Conservation (phyloP, 2,797 vertebrate species). For the Protonibea diacanthus region DNA sequence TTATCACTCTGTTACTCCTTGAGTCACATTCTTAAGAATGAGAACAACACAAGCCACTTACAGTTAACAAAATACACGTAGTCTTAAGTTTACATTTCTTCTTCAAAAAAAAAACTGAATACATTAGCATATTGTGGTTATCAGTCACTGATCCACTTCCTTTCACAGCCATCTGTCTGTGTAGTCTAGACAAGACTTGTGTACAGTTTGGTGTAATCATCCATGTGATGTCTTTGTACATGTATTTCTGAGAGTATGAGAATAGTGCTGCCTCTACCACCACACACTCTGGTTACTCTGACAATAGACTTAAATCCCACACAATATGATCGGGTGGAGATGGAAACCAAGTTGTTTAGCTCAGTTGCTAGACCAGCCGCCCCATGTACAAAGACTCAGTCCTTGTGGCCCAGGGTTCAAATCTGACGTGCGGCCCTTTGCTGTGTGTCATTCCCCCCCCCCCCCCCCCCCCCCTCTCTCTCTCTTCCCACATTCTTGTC, state of each 20-base stretch:
- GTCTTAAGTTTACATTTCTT: neutral
- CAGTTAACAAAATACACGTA: neutral
- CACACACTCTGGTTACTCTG: conserved; percentile 49
- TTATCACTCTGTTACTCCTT: neutral
- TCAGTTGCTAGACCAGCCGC: too few species aligned
- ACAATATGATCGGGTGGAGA: conserved; percentile 26
- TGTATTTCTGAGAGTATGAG: conserved; percentile 23
- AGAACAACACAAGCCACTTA: too few species aligned
- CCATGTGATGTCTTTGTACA: conserved; percentile 9
- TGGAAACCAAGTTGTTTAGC: conserved; percentile 35
- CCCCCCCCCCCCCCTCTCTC: too few species aligned
- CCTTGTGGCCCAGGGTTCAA: too few species aligned
- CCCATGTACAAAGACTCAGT: too few species aligned
- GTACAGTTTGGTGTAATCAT: conserved; percentile 4
- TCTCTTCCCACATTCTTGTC: too few species aligned
- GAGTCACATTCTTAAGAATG: neutral
- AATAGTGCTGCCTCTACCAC: conserved; percentile 8
- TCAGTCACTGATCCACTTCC: neutral
- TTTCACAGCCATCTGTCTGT: neutral
- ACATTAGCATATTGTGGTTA: neutral
- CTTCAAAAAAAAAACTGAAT: neutral
- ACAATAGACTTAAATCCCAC: conserved; percentile 60
- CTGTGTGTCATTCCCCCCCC: too few species aligned
- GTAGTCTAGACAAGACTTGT: neutral
- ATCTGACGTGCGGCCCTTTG: too few species aligned